A percentile compares a stretch with the other conserved stretches of the same genome.
Conservation (phyloP, 2,888 invertebrate genomes). For the Drosophila percnosoma region DNA sequence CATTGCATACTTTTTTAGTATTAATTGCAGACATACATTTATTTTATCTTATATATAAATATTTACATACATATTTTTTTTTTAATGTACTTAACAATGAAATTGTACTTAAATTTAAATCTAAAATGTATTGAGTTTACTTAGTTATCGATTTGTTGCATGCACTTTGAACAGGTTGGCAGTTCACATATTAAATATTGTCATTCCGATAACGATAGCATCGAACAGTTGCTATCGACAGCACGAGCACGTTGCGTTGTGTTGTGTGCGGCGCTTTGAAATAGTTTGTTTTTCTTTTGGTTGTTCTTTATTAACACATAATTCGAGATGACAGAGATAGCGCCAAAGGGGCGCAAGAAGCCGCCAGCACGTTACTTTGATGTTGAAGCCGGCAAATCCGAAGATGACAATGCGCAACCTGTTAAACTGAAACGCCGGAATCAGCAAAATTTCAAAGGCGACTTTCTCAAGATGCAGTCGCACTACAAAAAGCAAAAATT, state of each 20-base stretch:
- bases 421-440: slow-evolving; percentile 67
- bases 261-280: slow-evolving; percentile 2
- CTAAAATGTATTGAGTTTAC: slow-evolving; percentile 12
- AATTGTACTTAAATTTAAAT: slow-evolving; percentile 50
- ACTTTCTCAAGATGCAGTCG: slow-evolving; percentile 72
- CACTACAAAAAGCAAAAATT: slow-evolving; percentile 25
- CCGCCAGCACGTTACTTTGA: slow-evolving; percentile 65
- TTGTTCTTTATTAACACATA: slow-evolving; percentile 7
- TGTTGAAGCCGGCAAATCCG: slow-evolving; percentile 32
- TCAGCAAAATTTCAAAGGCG: slow-evolving; percentile 74
- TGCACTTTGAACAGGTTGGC: slow-evolving; percentile 10
- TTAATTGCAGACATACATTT: slow-evolving; percentile 22
- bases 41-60: slow-evolving; percentile 4
- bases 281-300: slow-evolving; percentile 1
- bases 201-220: slow-evolving; percentile 3
- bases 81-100: slow-evolving; percentile 35
- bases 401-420: slow-evolving; percentile 50
- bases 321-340: slow-evolving; percentile 43
- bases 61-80: slow-evolving; percentile 6
- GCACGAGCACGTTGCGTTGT: slow-evolving; percentile 40
- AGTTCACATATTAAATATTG: slow-evolving; percentile 5
- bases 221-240: background rate
- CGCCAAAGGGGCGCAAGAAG: slow-evolving; percentile 54
- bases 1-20: slow-evolving; percentile 25
- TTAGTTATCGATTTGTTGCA: background rate